These are phyloP conservation scores for Bombus vancouverensis DNA, from an alignment of 1,140 invertebrate species.

Conservation along the genomic window DNA sequence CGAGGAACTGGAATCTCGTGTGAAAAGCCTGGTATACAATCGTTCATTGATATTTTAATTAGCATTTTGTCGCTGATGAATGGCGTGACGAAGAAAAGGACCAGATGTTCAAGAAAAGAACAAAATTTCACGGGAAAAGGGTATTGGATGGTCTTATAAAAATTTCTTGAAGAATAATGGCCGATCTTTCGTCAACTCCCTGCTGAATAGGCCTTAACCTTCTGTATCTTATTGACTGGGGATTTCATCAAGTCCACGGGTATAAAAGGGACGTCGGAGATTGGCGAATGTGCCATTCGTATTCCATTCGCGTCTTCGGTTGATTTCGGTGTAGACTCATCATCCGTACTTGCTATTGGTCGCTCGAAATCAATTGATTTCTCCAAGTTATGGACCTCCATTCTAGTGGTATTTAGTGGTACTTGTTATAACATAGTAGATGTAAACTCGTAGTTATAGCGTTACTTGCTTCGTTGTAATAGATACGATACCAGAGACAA, in stretches of 20 bases:
- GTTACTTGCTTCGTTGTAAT: neutral
- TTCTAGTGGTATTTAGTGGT: neutral
- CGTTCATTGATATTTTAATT: constrained; percentile 22
- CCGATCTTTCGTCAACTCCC: neutral
- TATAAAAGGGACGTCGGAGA: neutral
- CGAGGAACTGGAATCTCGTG: neutral
- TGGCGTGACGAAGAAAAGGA: neutral
- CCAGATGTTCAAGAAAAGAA: too few relatives aligned
- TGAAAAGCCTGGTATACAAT: neutral
- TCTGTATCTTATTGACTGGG: neutral
- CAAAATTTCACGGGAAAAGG: too few relatives aligned
- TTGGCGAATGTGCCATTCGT: neutral
- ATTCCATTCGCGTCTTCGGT: neutral
- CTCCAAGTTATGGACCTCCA: neutral
- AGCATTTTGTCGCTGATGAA: neutral
- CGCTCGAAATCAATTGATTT: neutral
- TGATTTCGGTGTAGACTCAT: neutral
- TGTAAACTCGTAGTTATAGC: too few relatives aligned
- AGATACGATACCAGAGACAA: neutral
- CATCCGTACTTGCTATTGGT: neutral
- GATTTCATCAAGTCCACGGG: neutral
- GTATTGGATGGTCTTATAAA: neutral
- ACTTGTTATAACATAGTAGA: too few relatives aligned
- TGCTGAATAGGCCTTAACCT: neutral
- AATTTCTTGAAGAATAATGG: neutral